A percentile compares a stretch with the other conserved stretches of the same genome.
Conservation (phyloP, 2,797 vertebrate genomes). For the Phylloscopus collybita region DNA sequence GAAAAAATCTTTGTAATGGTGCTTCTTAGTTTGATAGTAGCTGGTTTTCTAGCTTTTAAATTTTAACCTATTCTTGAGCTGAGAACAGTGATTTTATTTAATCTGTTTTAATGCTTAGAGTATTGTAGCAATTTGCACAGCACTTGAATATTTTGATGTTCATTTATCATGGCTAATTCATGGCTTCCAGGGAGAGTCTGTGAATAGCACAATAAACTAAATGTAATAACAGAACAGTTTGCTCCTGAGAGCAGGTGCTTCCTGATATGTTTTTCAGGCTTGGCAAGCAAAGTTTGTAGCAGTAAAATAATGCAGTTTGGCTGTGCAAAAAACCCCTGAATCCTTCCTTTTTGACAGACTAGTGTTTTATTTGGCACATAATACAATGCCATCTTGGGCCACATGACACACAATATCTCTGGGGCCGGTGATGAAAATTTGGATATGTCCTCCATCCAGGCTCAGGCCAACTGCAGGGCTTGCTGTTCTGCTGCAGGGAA, state of each 20-base stretch:
- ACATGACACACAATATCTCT: background rate
- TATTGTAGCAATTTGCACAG: constrained; percentile 14
- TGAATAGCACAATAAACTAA: constrained; percentile 49
- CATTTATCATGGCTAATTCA: constrained; percentile 62
- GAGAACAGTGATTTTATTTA: background rate
- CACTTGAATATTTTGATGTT: constrained; percentile 20
- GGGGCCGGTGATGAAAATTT: background rate
- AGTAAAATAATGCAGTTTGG: background rate
- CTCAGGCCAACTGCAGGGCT: background rate
- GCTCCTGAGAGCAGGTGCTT: constrained; percentile 29
- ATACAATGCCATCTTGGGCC: background rate
- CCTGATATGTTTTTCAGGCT: constrained; percentile 15
- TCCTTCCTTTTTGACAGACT: background rate
- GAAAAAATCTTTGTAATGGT: constrained; percentile 31
- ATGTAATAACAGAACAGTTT: constrained; percentile 18
- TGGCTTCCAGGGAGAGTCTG: constrained; percentile 37
- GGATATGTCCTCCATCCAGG: background rate
- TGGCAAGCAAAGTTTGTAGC: background rate
- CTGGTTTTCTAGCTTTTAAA: constrained; percentile 31
- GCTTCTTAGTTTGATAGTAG: constrained; percentile 29
- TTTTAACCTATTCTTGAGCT: constrained; percentile 31
- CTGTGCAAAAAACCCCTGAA: rapidly evolving
- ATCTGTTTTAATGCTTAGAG: background rate
- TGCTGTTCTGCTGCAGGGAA: background rate
- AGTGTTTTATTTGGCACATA: background rate